phyloP scores from a whole-genome alignment of 2,797 vertebrate genomes.

The Argya squamiceps region DNA sequence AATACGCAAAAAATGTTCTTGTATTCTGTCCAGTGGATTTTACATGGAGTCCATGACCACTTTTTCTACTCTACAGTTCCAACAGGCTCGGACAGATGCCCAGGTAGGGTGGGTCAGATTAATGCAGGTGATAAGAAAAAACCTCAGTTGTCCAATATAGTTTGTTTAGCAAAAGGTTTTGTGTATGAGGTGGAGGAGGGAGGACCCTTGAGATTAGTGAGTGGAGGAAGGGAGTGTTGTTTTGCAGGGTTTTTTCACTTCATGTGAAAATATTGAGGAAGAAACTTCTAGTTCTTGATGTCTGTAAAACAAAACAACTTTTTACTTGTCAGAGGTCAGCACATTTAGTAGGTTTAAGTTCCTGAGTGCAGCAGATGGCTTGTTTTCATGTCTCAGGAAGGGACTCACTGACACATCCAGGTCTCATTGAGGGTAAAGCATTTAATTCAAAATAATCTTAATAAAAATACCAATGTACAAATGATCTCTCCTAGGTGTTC shows the following conservation, averaged over 20 bases:
- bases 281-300: neutral
- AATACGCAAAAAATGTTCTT: neutral
- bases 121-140: neutral
- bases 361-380: neutral
- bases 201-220: neutral
- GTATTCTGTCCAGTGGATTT: neutral
- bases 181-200: neutral
- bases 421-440: neutral
- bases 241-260: neutral
- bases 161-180: neutral
- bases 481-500: neutral
- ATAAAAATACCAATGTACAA: neutral
- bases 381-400: neutral
- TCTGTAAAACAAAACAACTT: neutral
- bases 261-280: neutral
- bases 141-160: neutral
- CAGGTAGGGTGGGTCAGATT: neutral
- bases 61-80: neutral
- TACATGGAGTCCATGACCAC: neutral
- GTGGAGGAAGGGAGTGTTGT: neutral
- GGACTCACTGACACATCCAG: neutral
- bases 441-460: neutral
- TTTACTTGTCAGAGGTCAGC: neutral
- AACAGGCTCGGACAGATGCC: neutral
- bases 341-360: neutral